Evolutionary conservation across 2,113 vertebrate genomes (phyloP).

Genomic region (Psittacus erithacus): DNA sequence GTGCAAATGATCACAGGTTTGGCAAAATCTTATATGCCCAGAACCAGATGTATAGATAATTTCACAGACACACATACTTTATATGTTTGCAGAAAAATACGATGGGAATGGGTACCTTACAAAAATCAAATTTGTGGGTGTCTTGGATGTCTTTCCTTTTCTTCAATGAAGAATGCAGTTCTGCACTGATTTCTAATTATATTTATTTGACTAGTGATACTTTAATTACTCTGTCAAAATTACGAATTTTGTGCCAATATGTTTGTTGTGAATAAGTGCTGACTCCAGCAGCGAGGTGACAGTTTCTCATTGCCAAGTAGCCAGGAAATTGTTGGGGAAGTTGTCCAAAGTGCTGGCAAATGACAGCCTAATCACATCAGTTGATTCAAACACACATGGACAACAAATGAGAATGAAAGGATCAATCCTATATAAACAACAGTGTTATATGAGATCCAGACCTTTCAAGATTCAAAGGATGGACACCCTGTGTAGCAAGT

Average conservation of each 20-base stretch:
- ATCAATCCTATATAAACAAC: not conserved
- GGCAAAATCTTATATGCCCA: not conserved
- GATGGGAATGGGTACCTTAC: not conserved
- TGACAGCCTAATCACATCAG: not conserved
- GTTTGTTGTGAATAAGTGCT: not conserved
- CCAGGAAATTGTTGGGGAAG: not conserved
- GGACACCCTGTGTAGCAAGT: not conserved
- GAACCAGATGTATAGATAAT: not conserved
- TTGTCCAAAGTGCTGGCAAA: not conserved
- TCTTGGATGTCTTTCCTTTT: not conserved
- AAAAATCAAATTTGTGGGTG: not conserved
- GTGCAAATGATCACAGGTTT: not conserved
- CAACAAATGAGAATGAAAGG: not conserved
- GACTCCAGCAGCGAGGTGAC: not conserved
- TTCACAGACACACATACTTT: not conserved
- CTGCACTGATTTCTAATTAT: not conserved
- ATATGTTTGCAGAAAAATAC: not conserved
- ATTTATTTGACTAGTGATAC: not conserved
- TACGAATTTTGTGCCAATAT: not conserved
- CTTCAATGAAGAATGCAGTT: not conserved
- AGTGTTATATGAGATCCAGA: not conserved
- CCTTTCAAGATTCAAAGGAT: not conserved
- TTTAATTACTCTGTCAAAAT: not conserved
- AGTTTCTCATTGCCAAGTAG: not conserved
- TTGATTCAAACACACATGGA: not conserved